Base-by-base conservation (phyloP, 1,140 invertebrate genomes). In the Ceratitis capitata region DNA sequence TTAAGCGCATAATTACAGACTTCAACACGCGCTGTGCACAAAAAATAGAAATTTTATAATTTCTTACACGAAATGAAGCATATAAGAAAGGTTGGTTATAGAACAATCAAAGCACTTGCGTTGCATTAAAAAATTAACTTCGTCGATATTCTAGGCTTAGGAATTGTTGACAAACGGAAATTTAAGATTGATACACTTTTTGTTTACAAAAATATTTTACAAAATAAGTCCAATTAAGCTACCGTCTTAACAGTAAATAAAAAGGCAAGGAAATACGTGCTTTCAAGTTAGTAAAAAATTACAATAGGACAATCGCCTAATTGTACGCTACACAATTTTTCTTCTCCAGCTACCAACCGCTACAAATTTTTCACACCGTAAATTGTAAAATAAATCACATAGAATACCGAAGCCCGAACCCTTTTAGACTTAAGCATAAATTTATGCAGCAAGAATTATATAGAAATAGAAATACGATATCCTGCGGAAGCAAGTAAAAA, bases 1-100 rank as follows among this genome's bases (percentile, higher is more conserved):
- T 89, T 89, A 89, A 89, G 88, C 89, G 86, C 87, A 86, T 90
- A 90, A 89, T 89, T 89, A 88, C 87, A 88, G 53, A 53, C 86
- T 87, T 87, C 89, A 85, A 86, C 85, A 56, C 53, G 14, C 32
- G 5, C 6, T 35, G 14, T 39, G 61, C 35, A 32, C 4, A 61
- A 39, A 2, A n/a, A 32, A 16, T 1, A 35, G 29, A 35, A 39
- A 19, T 19, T 19, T 32, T 2, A 35, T 19, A 53, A 2, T 19
- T 0, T 19, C 14, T 19, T 19, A 53, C 9, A 53, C 51, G 16
- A 53, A 53, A 12, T 14, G 51, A 53, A 53, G 51, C 51, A 29
- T 56, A 5, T 0, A 56, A 0, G 51, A 56, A 56, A 23, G 9
- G 23, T n/a, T 56, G 23, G 23, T n/a, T n/a, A 4, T 5, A 39